A percentile compares a stretch with the other conserved stretches of the same genome.
phyloP scores from a whole-genome alignment of 2,797 vertebrate genomes.

The Ataeniobius toweri region DNA sequence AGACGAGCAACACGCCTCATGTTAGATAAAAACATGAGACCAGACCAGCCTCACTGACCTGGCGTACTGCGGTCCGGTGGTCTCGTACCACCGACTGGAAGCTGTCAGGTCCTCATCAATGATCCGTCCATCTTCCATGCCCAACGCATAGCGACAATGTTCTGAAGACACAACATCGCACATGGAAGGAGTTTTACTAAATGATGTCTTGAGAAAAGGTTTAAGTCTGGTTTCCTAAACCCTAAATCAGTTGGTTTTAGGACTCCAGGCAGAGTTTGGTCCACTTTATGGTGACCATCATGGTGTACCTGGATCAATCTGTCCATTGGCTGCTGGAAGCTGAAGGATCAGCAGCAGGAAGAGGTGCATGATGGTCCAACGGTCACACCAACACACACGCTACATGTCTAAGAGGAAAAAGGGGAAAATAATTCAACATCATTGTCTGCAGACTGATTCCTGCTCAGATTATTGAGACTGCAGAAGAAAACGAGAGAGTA shows the following conservation, averaged over 20 bases:
- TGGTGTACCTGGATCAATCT: conserved; percentile 86
- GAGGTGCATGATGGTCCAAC: conserved; percentile 87
- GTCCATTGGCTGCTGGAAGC: conserved; percentile 74
- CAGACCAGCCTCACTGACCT: conserved; percentile 72
- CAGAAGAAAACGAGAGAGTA: too few relatives aligned
- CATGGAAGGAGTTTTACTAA: not conserved
- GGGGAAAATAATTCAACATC: not conserved
- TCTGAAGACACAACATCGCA: conserved; percentile 64
- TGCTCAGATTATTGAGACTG: too few relatives aligned
- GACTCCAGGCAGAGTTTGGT: not conserved
- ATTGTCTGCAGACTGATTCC: too few relatives aligned
- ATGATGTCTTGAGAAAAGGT: too few relatives aligned
- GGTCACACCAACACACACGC: conserved; percentile 71
- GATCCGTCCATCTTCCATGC: conserved; percentile 91
- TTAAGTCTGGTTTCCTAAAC: too few relatives aligned
- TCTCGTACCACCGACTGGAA: conserved; percentile 91
- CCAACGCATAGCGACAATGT: conserved; percentile 89
- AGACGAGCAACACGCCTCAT: too few relatives aligned
- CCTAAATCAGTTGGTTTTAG: too few relatives aligned
- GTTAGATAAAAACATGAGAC: too few relatives aligned
- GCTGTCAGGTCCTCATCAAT: conserved; percentile 88
- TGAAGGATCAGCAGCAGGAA: conserved; percentile 86
- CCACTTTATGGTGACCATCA: too few relatives aligned
- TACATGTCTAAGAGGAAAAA: conserved; percentile 77
- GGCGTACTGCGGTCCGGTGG: conserved; percentile 88